Conservation (phyloP, 2,113 vertebrate genomes). For the Ceyx margarethae region DNA sequence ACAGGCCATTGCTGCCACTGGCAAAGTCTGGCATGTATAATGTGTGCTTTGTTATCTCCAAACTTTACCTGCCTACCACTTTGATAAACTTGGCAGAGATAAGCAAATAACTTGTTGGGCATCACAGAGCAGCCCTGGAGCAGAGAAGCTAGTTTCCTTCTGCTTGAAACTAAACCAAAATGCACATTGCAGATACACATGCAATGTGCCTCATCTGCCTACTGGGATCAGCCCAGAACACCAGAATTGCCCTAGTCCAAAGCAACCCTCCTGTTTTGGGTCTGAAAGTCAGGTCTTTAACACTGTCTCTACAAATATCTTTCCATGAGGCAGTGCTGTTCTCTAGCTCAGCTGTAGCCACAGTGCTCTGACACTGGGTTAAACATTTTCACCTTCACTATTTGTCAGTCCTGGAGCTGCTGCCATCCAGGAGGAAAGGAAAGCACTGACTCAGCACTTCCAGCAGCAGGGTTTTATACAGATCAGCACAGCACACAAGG, state of each 20-base stretch:
- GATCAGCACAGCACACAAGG: constrained; percentile 23
- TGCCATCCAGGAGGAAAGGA: background rate
- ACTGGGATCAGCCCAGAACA: background rate
- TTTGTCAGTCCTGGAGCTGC: background rate
- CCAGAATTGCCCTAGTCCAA: background rate
- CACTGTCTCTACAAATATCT: background rate
- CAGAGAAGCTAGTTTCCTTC: background rate
- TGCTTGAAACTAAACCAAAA: background rate
- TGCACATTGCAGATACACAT: background rate
- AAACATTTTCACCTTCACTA: constrained; percentile 23
- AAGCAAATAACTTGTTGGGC: background rate
- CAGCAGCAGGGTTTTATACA: constrained; percentile 24
- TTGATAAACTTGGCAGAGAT: background rate
- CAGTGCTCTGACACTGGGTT: background rate
- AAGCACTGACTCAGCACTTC: constrained; percentile 12
- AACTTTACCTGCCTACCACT: background rate
- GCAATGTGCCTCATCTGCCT: background rate
- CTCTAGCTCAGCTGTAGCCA: background rate
- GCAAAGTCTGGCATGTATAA: background rate
- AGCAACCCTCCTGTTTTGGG: background rate
- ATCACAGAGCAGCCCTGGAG: background rate
- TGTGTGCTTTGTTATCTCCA: background rate
- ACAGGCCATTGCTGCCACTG: background rate
- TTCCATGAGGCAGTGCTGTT: background rate
- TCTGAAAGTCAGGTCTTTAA: background rate